Evolutionary conservation across 2,797 vertebrate species (phyloP), one percentile per base, ranked within the genome.

Genomic region (Novumbra hubbsi): DNA sequence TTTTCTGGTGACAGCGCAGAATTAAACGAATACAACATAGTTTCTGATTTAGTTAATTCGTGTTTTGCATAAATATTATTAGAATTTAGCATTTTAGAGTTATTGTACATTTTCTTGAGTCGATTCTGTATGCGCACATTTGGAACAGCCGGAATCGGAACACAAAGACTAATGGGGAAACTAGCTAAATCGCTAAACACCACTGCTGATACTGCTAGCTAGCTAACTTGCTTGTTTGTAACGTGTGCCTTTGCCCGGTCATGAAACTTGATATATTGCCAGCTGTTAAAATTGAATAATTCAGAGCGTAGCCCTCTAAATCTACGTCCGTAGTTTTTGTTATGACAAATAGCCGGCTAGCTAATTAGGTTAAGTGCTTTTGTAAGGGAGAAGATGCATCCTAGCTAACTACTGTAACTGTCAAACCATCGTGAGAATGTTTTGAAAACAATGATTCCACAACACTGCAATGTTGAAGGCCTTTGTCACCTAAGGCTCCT

Each of bases 1-100:
- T 63, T 63, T 70, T 76, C 78, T 74, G 66, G 15, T 81, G 73
- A 84, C 75, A 81, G 74, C 77, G 70, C 63, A 80, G 66, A n/a
- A 67, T 17, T 14, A 67, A 21, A 57, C 24, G 21, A 21, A 24
- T 14, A 11, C n/a, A 57, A 57, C n/a, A 12, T 4, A 2, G 9
- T 14, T 5, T 57, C 2, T 57, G 1, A 12, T 57, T 9, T 60
- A 21, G 55, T 24, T 19, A 19, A 68, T 68, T 34, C n/a, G n/a
- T 7, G n/a, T 41, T 12, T 14, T 67, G 19, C 9, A 32, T 41
- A 41, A 2, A 17, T 41, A 12, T 38, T 30, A 66, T 66, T 66
- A 9, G 30, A 64, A 64, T 24, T 30, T 0, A 64, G 15, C 24
- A 3, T 27, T 64, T 19, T 24, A 2, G 27, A 14, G 4, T 5